Evolutionary conservation across 2,113 vertebrate genomes (phyloP).

Genomic region (Thermophis baileyi): DNA sequence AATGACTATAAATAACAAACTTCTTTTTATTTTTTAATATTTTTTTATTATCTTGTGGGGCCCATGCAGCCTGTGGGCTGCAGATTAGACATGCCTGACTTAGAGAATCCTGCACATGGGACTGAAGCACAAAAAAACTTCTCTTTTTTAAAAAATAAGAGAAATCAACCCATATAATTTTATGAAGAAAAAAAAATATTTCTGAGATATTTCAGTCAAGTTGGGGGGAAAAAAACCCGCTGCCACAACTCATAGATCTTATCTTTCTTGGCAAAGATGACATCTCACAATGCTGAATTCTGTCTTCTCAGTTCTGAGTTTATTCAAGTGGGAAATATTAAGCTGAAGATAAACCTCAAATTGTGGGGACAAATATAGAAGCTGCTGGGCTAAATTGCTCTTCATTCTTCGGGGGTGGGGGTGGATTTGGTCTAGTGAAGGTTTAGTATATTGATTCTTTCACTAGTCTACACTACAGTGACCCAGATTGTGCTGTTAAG

Average conservation of each 20-base stretch:
- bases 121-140: neutral
- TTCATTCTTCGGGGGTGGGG: neutral
- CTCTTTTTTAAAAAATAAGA: neutral
- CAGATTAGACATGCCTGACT: neutral
- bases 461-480: constrained; percentile 7
- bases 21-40: neutral
- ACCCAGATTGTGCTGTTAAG: constrained; percentile 25
- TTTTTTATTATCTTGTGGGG: neutral
- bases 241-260: neutral
- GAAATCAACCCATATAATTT: neutral
- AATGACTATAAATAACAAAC: neutral
- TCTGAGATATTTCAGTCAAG: neutral
- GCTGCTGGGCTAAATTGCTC: neutral
- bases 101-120: neutral
- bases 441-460: constrained; percentile 13
- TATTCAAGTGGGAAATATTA: neutral
- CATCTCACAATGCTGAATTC: neutral
- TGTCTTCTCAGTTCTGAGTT: neutral
- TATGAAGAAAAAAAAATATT: neutral
- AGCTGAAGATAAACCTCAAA: neutral
- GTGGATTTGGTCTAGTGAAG: neutral
- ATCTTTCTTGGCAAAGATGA: neutral
- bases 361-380: neutral
- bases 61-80: too few species aligned
- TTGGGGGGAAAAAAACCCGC: neutral